Evolutionary conservation across 2,888 invertebrate genomes (phyloP).

Genomic region (Aphidoletes aphidimyza): DNA sequence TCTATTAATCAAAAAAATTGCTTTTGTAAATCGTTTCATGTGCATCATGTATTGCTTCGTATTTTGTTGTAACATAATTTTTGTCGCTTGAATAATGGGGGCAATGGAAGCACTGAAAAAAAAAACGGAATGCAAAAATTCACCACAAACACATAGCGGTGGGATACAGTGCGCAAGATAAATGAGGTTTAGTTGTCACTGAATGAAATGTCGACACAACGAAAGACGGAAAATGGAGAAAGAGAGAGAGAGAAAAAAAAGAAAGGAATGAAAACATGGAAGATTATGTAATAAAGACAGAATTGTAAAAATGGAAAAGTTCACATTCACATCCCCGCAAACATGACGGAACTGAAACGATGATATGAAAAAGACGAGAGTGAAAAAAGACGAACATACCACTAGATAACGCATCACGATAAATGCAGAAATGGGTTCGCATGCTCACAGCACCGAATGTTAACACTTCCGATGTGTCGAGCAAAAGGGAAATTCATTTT

Average conservation of each 20-base stretch:
- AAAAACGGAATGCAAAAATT: background rate
- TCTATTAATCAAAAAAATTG: constrained; percentile 51
- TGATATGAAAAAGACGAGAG: background rate
- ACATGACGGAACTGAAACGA: background rate
- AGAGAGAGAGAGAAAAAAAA: constrained; percentile 4
- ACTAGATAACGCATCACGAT: constrained; percentile 46
- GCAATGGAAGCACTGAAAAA: constrained; percentile 8
- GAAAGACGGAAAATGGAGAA: too few relatives aligned
- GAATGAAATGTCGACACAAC: background rate
- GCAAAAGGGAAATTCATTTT: constrained; percentile 20
- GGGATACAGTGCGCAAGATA: constrained; percentile 6
- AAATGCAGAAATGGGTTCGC: background rate
- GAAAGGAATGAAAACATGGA: background rate
- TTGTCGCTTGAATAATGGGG: background rate
- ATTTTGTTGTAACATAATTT: constrained; percentile 38
- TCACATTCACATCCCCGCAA: background rate
- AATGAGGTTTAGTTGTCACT: constrained; percentile 40
- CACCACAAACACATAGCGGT: background rate
- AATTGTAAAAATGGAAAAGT: constrained; percentile 6
- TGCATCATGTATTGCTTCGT: constrained; percentile 10
- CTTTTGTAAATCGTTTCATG: constrained; percentile 35
- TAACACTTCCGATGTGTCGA: constrained; percentile 36
- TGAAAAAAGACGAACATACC: too few relatives aligned
- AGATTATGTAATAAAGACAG: constrained; percentile 32
- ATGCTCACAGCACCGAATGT: background rate